Conservation (phyloP, 2,888 invertebrate species). For the Pandemis heparana region DNA sequence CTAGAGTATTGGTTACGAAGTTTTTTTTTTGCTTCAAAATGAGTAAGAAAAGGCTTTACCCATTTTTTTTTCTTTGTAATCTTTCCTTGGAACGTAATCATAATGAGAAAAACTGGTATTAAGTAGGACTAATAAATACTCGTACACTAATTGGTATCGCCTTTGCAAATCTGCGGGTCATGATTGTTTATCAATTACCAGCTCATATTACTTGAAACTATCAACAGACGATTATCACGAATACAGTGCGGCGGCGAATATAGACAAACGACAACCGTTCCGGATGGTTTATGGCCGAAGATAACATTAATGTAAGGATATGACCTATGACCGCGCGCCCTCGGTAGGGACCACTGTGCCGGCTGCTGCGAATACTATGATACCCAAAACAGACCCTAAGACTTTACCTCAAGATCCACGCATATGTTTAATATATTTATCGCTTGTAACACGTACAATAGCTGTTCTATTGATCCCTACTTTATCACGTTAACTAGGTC, state of each 20-base stretch:
- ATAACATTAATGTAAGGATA: slow-evolving; percentile 68
- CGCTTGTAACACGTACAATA: slow-evolving; percentile 23
- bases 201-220: slow-evolving; percentile 18
- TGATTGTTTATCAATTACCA: slow-evolving; percentile 2
- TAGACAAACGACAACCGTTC: slow-evolving; percentile 41
- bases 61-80: too few species aligned
- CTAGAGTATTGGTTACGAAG: not conserved
- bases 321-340: slow-evolving; percentile 58
- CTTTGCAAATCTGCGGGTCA: not conserved
- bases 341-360: slow-evolving; percentile 34
- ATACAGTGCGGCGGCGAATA: slow-evolving; percentile 32
- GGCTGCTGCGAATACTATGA: not conserved
- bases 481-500: slow-evolving; percentile 58
- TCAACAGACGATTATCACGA: slow-evolving; percentile 32
- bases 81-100: not conserved
- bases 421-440: slow-evolving; percentile 48
- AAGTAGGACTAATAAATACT: not conserved
- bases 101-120: not conserved
- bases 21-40: too few species aligned
- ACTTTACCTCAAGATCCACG: slow-evolving; percentile 21
- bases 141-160: not conserved
- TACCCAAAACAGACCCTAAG: slow-evolving; percentile 19
- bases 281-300: slow-evolving; percentile 62
- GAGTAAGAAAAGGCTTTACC: too few species aligned
- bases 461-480: slow-evolving; percentile 46